A percentile compares a stretch with the other conserved stretches of the same genome.
Conservation (phyloP, 64 coral and sea anemone genomes). For the Montipora foliosa region DNA sequence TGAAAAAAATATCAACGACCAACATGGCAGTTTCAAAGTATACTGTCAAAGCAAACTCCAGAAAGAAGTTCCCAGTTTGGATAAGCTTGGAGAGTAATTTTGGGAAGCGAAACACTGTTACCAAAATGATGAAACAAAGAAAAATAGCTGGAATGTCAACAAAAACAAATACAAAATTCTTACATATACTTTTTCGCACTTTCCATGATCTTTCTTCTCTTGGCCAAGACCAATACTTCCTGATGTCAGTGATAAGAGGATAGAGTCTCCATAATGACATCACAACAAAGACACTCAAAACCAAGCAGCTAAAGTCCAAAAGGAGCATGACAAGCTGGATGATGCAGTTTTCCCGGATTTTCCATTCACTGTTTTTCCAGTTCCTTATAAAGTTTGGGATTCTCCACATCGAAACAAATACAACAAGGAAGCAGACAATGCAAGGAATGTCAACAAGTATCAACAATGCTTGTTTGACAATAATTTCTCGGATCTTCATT, state of each 20-base stretch:
- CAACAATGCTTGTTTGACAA: conserved; percentile 71
- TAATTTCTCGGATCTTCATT: conserved; percentile 52
- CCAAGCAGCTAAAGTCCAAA: conserved; percentile 82
- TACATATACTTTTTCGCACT: conserved; percentile 85
- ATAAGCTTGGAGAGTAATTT: conserved; percentile 91
- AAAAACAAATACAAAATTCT: conserved; percentile 87
- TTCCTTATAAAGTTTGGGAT: conserved; percentile 90
- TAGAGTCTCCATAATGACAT: conserved; percentile 92
- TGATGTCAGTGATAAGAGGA: conserved; percentile 78
- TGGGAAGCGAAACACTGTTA: conserved; percentile 82
- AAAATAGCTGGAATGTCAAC: conserved; percentile 94
- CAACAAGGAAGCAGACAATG: conserved; percentile 86
- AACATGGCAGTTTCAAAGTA: conserved; percentile 79
- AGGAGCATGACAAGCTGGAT: conserved; percentile 76
- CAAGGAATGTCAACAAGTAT: conserved; percentile 97
- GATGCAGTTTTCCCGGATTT: conserved; percentile 81
- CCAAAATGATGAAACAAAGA: conserved; percentile 68
- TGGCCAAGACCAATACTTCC: conserved; percentile 64
- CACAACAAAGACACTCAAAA: conserved; percentile 71
- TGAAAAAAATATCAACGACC: conserved; percentile 83
- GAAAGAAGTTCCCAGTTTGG: conserved; percentile 88
- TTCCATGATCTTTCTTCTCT: conserved; percentile 85
- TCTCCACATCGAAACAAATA: conserved; percentile 91
- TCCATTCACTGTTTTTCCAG: conserved; percentile 81
- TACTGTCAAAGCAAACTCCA: conserved; percentile 92